phyloP scores from a whole-genome alignment of 2,888 invertebrate species.

The Glaucopsyche alexis region DNA sequence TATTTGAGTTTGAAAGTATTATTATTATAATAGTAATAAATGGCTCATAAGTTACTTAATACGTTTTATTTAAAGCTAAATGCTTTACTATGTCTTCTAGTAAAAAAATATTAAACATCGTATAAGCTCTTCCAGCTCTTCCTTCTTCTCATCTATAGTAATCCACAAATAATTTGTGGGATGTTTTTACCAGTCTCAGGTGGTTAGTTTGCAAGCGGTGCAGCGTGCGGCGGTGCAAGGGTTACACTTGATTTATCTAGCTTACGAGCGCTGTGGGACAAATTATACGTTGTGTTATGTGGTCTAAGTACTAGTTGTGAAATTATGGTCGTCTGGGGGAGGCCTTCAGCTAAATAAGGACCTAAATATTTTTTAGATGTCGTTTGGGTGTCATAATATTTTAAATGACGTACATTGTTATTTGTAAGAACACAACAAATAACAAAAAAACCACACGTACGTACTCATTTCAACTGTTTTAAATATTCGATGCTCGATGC shows the following conservation, averaged over 20 bases:
- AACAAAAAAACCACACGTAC: too few relatives aligned
- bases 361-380: too few relatives aligned
- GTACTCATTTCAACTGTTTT: too few relatives aligned
- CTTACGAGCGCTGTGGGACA: constrained; percentile 68
- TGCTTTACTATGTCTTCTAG: too few relatives aligned
- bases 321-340: not conserved
- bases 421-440: too few relatives aligned
- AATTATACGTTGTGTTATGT: constrained; percentile 48
- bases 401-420: too few relatives aligned
- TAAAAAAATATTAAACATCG: too few relatives aligned
- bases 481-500: not conserved
- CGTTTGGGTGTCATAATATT: too few relatives aligned
- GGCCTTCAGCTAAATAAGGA: not conserved
- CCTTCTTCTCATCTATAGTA: not conserved
- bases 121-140: not conserved
- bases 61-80: too few relatives aligned
- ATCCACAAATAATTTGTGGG: constrained; percentile 58
- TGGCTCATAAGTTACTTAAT: too few relatives aligned
- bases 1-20: too few relatives aligned
- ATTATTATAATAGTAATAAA: too few relatives aligned
- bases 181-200: constrained; percentile 77
- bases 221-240: constrained; percentile 57
- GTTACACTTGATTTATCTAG: constrained; percentile 73
- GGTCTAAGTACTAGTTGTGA: constrained; percentile 10
- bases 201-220: constrained; percentile 73